A percentile compares a stretch with the other conserved stretches of the same genome.
phyloP scores from a whole-genome alignment of 2,888 invertebrate species.

The Hemaris fuciformis region DNA sequence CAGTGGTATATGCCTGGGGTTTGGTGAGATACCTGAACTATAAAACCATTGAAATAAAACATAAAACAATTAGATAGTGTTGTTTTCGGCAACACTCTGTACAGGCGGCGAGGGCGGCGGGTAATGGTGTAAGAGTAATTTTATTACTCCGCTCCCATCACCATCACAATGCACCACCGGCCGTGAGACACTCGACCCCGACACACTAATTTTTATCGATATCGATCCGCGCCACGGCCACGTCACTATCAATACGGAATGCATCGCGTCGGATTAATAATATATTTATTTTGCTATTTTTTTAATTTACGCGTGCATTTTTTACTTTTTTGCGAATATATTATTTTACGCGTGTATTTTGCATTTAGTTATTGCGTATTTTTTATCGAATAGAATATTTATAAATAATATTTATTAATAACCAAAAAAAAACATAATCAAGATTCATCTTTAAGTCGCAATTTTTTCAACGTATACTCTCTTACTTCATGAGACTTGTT shows the following conservation, averaged over 20 bases:
- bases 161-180: slow-evolving; percentile 79
- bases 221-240: not conserved
- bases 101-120: slow-evolving; percentile 63
- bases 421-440: too few relatives aligned
- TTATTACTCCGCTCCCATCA: slow-evolving; percentile 81
- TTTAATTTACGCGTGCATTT: not conserved
- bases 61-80: slow-evolving; percentile 71
- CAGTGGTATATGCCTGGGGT: too few relatives aligned
- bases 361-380: too few relatives aligned
- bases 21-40: too few relatives aligned
- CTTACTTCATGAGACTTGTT: too few relatives aligned
- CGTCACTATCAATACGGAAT: not conserved
- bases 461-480: too few relatives aligned
- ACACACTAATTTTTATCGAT: slow-evolving; percentile 16
- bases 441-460: too few relatives aligned
- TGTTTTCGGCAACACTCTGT: slow-evolving; percentile 62
- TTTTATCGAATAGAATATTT: too few relatives aligned
- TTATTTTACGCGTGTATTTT: too few relatives aligned
- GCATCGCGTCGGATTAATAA: not conserved
- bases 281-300: too few relatives aligned
- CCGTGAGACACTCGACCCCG: slow-evolving; percentile 52
- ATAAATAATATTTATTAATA: too few relatives aligned
- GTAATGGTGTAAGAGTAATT: slow-evolving; percentile 82
- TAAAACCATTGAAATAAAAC: slow-evolving; percentile 43
- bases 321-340: too few relatives aligned